These are phyloP conservation scores for Meliscaeva auricollis DNA, from an alignment of 2,888 invertebrate species.

Conservation along the genomic window DNA sequence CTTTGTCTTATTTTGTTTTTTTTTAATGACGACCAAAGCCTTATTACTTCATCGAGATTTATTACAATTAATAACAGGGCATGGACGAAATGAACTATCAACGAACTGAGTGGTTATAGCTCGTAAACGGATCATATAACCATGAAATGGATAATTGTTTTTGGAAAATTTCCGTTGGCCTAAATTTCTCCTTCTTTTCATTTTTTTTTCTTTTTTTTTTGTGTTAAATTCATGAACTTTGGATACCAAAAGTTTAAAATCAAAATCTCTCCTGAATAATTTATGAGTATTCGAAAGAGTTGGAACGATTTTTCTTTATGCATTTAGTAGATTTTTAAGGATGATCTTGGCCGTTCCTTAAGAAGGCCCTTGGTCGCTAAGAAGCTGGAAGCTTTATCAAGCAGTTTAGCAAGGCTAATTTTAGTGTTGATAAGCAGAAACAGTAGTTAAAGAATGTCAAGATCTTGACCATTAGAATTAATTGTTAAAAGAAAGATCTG, in stretches of 20 bases:
- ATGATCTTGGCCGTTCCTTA: conserved; percentile 7
- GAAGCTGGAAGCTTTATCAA: conserved; percentile 14
- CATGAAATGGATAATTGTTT: conserved; percentile 72
- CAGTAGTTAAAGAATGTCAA: not conserved
- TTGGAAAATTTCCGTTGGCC: conserved; percentile 51
- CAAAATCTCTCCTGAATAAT: conserved; percentile 60
- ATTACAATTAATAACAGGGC: conserved; percentile 84
- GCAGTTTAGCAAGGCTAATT: conserved; percentile 11
- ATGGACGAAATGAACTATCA: conserved; percentile 62
- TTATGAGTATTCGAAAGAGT: conserved; percentile 45
- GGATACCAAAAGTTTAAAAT: not conserved
- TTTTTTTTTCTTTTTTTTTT: conserved; percentile 6
- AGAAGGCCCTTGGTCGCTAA: too few species aligned
- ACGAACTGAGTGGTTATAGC: conserved; percentile 44
- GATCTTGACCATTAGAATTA: conserved; percentile 16
- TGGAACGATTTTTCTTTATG: not conserved
- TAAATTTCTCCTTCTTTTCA: conserved; percentile 42
- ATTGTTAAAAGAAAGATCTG: not conserved
- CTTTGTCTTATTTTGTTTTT: conserved; percentile 39
- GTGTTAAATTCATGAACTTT: conserved; percentile 36
- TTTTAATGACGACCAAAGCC: conserved; percentile 73
- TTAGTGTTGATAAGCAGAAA: not conserved
- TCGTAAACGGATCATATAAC: conserved; percentile 70
- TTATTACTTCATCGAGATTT: conserved; percentile 83
- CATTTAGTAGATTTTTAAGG: conserved; percentile 21